Evolutionary conservation across 1,140 invertebrate genomes (phyloP).

Genomic region (Aphelinus atriplicis): DNA sequence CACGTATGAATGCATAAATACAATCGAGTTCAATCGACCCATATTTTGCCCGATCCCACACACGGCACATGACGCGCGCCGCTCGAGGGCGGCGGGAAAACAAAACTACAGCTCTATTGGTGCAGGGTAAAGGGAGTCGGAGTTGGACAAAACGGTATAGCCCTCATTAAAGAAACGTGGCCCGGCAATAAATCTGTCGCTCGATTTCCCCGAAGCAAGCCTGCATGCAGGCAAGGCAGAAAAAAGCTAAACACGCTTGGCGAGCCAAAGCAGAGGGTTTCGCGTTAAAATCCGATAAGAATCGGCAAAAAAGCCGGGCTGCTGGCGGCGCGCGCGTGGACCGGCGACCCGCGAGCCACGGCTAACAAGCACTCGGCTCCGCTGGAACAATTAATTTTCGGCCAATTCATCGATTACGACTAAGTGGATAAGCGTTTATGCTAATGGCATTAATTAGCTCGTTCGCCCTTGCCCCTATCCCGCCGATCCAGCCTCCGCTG

Average conservation of each 20-base stretch:
- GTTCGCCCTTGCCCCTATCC: conserved; percentile 7
- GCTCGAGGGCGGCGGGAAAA: no score
- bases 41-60: no score
- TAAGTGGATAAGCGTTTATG: conserved; percentile 36
- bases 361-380: background rate
- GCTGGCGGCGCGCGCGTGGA: background rate
- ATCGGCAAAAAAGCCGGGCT: conserved; percentile 14
- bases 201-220: conserved; percentile 8
- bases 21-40: no score
- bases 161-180: conserved; percentile 14
- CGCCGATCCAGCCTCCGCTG: background rate
- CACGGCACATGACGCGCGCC: no score
- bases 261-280: background rate
- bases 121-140: no score
- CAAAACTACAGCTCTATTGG: no score
- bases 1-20: no score
- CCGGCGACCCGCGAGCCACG: no score
- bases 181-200: conserved; percentile 20
- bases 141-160: no score
- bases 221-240: background rate
- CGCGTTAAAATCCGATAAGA: conserved; percentile 21
- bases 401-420: conserved; percentile 31
- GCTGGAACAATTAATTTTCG: conserved; percentile 37
- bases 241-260: background rate
- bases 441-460: conserved; percentile 40